These are phyloP conservation scores for Poeciliopsis paucimaculata DNA, from an alignment of 2,797 vertebrate genomes.

Conservation along the genomic window DNA sequence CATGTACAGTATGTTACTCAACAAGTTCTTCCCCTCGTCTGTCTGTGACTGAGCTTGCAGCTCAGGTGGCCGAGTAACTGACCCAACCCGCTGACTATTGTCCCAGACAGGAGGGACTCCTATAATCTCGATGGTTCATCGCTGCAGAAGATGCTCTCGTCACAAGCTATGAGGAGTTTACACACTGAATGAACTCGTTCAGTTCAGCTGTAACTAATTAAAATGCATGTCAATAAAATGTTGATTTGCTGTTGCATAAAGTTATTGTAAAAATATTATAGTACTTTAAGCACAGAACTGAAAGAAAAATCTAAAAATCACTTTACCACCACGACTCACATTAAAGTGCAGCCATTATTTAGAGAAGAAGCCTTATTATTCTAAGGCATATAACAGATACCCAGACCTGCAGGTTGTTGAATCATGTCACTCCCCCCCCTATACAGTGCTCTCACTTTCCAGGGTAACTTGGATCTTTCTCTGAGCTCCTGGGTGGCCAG, in stretches of 20 bases:
- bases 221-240: background rate
- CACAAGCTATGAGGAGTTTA: background rate
- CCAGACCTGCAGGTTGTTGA: conserved; percentile 39
- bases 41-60: conserved; percentile 45
- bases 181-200: conserved; percentile 1
- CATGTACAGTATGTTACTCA: conserved; percentile 25
- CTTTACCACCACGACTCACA: too few relatives aligned
- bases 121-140: conserved; percentile 2
- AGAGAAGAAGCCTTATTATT: background rate
- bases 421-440: conserved; percentile 61
- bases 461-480: conserved; percentile 61
- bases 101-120: conserved; percentile 30
- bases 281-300: background rate
- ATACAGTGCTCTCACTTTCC: conserved; percentile 70
- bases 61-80: conserved; percentile 47
- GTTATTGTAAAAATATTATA: background rate
- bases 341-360: background rate
- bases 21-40: conserved; percentile 28
- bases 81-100: conserved; percentile 33
- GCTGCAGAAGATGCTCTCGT: background rate
- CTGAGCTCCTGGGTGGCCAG: conserved; percentile 63
- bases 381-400: background rate
- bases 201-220: background rate
- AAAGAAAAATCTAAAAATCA: background rate
- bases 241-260: background rate